phyloP scores from a whole-genome alignment of 1,140 invertebrate species.

The Caenorhabditis latens region DNA sequence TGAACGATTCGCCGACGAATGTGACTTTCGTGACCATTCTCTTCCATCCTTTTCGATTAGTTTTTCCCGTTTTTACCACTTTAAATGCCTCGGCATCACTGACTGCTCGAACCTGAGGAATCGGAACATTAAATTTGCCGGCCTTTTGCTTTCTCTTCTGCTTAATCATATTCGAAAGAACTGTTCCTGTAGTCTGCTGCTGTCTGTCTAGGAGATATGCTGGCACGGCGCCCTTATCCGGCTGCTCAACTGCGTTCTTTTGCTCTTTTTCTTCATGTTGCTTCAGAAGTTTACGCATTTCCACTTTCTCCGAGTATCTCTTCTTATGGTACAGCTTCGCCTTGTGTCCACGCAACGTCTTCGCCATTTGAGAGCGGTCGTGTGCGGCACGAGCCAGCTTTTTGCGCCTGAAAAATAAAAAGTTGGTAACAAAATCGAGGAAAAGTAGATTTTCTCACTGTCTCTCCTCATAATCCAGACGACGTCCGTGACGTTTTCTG shows the following conservation, averaged over 20 bases:
- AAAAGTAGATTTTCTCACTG: slow-evolving; percentile 79
- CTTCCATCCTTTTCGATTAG: slow-evolving; percentile 97
- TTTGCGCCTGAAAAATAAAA: slow-evolving; percentile 83
- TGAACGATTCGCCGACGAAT: slow-evolving; percentile 97
- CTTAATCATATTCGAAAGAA: slow-evolving; percentile 99
- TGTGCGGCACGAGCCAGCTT: slow-evolving; percentile 92
- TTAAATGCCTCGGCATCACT: slow-evolving; percentile 98
- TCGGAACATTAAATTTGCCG: slow-evolving; percentile 98
- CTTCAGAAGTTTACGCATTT: slow-evolving; percentile 78
- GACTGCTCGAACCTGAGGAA: slow-evolving; percentile 96
- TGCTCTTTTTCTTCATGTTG: slow-evolving; percentile 82
- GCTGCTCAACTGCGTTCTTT: slow-evolving; percentile 84
- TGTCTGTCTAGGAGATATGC: slow-evolving; percentile 96
- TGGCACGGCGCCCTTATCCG: slow-evolving; percentile 86
- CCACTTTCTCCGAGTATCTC: slow-evolving; percentile 90
- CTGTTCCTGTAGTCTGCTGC: slow-evolving; percentile 88
- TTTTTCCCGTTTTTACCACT: slow-evolving; percentile 93
- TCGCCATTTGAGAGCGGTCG: slow-evolving; percentile 89
- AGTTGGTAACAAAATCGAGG: neutral
- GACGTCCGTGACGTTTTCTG: slow-evolving; percentile 92
- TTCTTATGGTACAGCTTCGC: slow-evolving; percentile 98
- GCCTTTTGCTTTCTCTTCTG: slow-evolving; percentile 99
- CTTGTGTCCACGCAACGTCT: slow-evolving; percentile 92
- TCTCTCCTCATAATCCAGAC: slow-evolving; percentile 96
- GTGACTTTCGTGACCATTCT: slow-evolving; percentile 99